Conservation (phyloP, 2,797 vertebrate genomes). For the Nothura maculosa region DNA sequence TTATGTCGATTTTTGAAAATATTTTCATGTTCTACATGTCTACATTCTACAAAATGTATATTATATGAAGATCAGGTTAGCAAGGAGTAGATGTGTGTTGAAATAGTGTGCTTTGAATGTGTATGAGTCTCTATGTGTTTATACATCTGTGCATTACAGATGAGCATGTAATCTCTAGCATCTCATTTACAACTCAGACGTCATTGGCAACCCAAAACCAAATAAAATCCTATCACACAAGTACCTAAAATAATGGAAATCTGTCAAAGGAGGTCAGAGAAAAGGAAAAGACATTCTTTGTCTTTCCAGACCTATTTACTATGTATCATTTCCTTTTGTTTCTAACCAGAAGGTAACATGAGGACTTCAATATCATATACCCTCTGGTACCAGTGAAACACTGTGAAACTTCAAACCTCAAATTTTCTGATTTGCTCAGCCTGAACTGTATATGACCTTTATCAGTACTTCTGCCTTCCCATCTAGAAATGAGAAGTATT, state of each 20-base stretch:
- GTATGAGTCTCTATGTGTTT: background rate
- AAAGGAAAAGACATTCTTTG: background rate
- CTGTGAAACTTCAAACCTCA: conserved; percentile 44
- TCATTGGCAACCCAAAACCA: background rate
- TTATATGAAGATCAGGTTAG: background rate
- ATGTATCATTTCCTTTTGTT: conserved; percentile 47
- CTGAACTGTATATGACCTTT: conserved; percentile 62
- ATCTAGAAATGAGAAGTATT: conserved; percentile 62
- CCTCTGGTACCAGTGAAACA: conserved; percentile 35
- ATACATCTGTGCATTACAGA: background rate
- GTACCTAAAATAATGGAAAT: background rate
- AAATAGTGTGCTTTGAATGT: background rate
- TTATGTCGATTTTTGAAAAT: background rate
- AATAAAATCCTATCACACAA: background rate
- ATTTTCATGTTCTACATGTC: background rate
- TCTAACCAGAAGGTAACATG: conserved; percentile 38
- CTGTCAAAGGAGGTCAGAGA: background rate
- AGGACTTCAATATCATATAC: conserved; percentile 6
- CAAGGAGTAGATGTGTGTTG: background rate
- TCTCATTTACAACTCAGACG: background rate
- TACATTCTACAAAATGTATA: background rate
- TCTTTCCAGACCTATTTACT: background rate
- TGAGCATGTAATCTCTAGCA: background rate
- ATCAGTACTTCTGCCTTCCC: conserved; percentile 41
- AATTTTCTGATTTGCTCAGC: conserved; percentile 42